A percentile compares a stretch with the other conserved stretches of the same genome.
Conservation (phyloP, 2,888 invertebrate species). For the Xestobium rufovillosum region DNA sequence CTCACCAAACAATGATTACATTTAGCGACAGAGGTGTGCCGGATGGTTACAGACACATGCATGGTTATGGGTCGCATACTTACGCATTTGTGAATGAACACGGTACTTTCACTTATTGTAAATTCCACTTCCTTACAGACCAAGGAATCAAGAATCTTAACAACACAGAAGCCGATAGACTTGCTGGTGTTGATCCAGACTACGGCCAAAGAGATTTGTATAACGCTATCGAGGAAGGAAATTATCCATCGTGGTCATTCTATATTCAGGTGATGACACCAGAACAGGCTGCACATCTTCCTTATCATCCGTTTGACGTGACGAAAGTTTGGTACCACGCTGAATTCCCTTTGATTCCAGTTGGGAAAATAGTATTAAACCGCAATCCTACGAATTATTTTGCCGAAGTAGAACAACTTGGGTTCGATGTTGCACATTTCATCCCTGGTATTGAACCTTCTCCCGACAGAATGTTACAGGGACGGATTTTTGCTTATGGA, state of each 20-base stretch:
- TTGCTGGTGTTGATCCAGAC: conserved; percentile 79
- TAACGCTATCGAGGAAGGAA: conserved; percentile 73
- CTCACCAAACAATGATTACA: conserved; percentile 76
- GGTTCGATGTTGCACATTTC: conserved; percentile 84
- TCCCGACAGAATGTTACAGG: conserved; percentile 89
- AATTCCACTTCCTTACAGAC: conserved; percentile 90
- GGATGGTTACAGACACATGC: conserved; percentile 88
- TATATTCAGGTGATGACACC: conserved; percentile 82
- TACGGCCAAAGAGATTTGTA: conserved; percentile 83
- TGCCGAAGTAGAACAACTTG: conserved; percentile 87
- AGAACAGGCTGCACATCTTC: conserved; percentile 69
- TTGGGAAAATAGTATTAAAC: conserved; percentile 79
- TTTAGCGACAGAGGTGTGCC: conserved; percentile 92
- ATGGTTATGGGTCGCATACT: conserved; percentile 92
- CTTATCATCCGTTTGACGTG: conserved; percentile 88
- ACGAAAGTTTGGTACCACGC: conserved; percentile 89
- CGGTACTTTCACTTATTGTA: conserved; percentile 68
- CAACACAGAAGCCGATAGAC: conserved; percentile 58
- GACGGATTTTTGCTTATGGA: conserved; percentile 78
- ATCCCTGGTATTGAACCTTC: conserved; percentile 90
- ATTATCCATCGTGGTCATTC: conserved; percentile 71
- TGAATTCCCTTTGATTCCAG: conserved; percentile 81
- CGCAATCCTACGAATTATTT: conserved; percentile 90
- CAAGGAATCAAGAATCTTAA: conserved; percentile 81
- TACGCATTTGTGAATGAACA: conserved; percentile 81